Evolutionary conservation across 2,888 invertebrate genomes (phyloP), one percentile per base, ranked within the genome.

Genomic region (Nephrotoma appendiculata): DNA sequence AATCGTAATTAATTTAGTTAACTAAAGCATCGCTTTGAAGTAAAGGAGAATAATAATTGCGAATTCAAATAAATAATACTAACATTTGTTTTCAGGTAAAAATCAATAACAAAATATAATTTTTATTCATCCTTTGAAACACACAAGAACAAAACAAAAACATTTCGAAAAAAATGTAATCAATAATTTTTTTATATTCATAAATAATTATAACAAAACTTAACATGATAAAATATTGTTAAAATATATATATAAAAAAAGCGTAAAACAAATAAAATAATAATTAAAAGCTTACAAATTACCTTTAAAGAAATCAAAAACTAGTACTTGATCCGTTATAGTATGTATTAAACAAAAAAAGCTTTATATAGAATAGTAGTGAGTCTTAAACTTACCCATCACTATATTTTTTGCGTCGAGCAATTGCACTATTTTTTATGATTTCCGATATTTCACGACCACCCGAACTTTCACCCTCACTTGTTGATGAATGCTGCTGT

Each of bases 401-500:
- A 87, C 90, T 91, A 87, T 92, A 91, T 89, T 92, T 92, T 31
- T 91, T 90, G 42, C 92, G 89, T 86, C 92, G 89, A 31, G 91
- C 91, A 41, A 92, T 91, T 5, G 92, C 92, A 88, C 92, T 92
- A 87, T 92, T 92, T 88, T 92, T 92, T 88, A 94, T 92, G 83
- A 92, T 92, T 85, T 91, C 91, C 85, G 91, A 91, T 87, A 92
- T 91, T 89, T 92, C 92, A 6, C 92, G 90, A 12, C 92, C 92
- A 19, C 92, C 92, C 3, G 92, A 92, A 87, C 92, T 92, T 88
- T 92, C 92, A 52, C 92, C 92, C 87, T 92, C 92, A 12, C 92
- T 92, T 1, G 92, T 91, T 1, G 91, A 91, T 15, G 86, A 86
- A 41, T 86, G 87, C 31, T 86, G 87, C 44, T 86, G 44, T 9